Conservation (phyloP, 2,113 vertebrate species). For the Rhadina sibilatrix region DNA sequence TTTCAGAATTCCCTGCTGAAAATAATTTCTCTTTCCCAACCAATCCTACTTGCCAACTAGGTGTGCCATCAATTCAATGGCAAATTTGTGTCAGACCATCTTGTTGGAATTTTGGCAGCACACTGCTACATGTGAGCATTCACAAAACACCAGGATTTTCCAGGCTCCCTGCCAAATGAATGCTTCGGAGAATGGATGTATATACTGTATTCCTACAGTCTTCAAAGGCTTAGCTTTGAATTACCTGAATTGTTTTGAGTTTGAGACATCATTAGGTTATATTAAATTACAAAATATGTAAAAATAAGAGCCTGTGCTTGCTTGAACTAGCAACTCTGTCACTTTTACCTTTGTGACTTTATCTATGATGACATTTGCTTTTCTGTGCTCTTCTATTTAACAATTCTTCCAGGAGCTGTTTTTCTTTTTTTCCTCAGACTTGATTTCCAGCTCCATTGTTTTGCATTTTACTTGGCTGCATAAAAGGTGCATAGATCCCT, state of each 20-base stretch:
- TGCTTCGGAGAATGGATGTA: slow-evolving; percentile 25
- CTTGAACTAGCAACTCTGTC: slow-evolving; percentile 55
- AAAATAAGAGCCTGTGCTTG: slow-evolving; percentile 54
- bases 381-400: slow-evolving; percentile 50
- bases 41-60: slow-evolving; percentile 22
- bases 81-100: slow-evolving; percentile 47
- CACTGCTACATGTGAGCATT: slow-evolving; percentile 8
- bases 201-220: slow-evolving; percentile 27
- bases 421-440: slow-evolving; percentile 27
- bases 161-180: slow-evolving; percentile 54
- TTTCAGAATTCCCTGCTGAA: not conserved
- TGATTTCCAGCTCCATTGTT: slow-evolving; percentile 41
- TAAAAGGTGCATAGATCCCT: not conserved
- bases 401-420: slow-evolving; percentile 32
- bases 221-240: slow-evolving; percentile 60
- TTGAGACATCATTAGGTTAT: slow-evolving; percentile 59
- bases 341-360: slow-evolving; percentile 51
- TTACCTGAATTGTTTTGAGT: slow-evolving; percentile 62
- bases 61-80: slow-evolving; percentile 33
- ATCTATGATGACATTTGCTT: slow-evolving; percentile 53
- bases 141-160: slow-evolving; percentile 54
- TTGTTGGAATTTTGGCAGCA: slow-evolving; percentile 47
- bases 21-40: not conserved
- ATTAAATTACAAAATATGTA: slow-evolving; percentile 67
- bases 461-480: slow-evolving; percentile 29